Conservation (phyloP, 2,113 vertebrate species). For the Melierax canorus region DNA sequence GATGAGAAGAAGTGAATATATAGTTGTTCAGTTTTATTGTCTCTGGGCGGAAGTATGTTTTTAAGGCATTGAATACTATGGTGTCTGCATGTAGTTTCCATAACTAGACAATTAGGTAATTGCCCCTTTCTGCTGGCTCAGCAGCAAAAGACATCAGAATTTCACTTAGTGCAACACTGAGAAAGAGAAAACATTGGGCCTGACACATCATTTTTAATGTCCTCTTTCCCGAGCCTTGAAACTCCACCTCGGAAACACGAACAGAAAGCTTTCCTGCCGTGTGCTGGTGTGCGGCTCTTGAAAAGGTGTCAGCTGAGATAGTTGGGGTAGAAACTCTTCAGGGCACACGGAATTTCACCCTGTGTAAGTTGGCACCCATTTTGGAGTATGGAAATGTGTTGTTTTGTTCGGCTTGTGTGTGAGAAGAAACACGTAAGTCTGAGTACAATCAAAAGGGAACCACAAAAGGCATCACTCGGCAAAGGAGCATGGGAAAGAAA, state of each 20-base stretch:
- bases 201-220: neutral
- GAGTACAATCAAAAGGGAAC: neutral
- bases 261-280: neutral
- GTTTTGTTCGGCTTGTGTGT: neutral
- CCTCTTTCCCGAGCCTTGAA: neutral
- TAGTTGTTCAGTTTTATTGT: neutral
- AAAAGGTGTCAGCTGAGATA: neutral
- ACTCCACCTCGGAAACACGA: neutral
- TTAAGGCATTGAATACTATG: neutral
- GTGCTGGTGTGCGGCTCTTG: fast-evolving
- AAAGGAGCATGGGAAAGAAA: neutral
- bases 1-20: neutral
- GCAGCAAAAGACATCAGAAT: neutral
- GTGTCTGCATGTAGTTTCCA: neutral
- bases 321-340: neutral
- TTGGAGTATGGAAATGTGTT: neutral
- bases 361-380: neutral
- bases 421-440: neutral
- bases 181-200: neutral
- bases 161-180: neutral
- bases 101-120: neutral
- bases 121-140: neutral
- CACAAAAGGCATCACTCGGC: fast-evolving
- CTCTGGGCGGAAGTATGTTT: neutral
- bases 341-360: neutral